Percentiles rank a stretch among this genome's conserved stretches.
phyloP scores from a whole-genome alignment of 1,140 invertebrate species.

The Triops longicaudatus region DNA sequence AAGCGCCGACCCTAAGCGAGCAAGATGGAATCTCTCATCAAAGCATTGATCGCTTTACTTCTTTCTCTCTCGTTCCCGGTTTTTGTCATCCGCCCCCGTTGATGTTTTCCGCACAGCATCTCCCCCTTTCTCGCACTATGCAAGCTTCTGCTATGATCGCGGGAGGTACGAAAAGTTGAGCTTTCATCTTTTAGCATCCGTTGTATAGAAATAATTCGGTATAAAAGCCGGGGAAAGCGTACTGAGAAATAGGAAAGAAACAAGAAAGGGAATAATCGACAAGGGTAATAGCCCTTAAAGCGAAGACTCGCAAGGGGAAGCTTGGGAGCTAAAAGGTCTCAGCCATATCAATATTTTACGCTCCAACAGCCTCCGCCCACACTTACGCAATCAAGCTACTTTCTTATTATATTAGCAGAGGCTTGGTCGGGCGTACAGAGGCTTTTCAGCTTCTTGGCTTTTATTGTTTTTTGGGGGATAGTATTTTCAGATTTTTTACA shows the following conservation, averaged over 20 bases:
- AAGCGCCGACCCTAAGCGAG: neutral
- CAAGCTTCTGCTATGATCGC: too few relatives aligned
- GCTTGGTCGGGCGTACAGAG: neutral
- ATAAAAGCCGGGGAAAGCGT: neutral
- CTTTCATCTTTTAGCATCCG: neutral
- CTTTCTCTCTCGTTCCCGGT: neutral
- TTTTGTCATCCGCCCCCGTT: neutral
- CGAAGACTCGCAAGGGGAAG: neutral
- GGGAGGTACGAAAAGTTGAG: too few relatives aligned
- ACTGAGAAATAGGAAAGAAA: neutral
- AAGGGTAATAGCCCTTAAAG: neutral
- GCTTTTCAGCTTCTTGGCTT: neutral
- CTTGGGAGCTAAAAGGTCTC: neutral
- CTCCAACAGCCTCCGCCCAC: neutral
- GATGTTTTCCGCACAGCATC: neutral
- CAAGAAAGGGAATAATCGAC: neutral
- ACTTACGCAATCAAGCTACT: neutral
- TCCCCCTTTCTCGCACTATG: neutral
- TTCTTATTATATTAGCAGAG: neutral
- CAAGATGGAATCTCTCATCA: conserved; percentile 12
- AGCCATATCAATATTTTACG: neutral
- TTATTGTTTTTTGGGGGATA: neutral
- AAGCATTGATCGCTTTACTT: neutral
- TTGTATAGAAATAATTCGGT: neutral
- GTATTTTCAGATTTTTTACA: too few relatives aligned